phyloP scores from a whole-genome alignment of 2,113 vertebrate species.

The Saccopteryx bilineata region DNA sequence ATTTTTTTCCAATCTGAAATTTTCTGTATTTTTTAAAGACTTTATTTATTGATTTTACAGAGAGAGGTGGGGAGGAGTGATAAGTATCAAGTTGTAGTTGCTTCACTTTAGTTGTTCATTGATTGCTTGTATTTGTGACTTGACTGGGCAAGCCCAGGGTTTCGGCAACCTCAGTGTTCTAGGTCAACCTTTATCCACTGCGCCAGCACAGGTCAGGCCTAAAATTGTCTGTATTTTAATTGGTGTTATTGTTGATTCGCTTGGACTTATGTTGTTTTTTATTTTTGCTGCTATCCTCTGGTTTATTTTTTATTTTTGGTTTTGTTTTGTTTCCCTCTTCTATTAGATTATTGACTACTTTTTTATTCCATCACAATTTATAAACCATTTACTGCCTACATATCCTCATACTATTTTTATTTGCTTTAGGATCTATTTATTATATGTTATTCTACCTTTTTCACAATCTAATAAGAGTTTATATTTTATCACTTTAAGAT shows the following conservation, averaged over 20 bases:
- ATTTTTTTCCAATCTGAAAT: not conserved
- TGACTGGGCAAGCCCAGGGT: too few species aligned
- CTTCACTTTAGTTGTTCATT: too few species aligned
- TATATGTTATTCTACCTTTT: not conserved
- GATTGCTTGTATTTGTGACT: too few species aligned
- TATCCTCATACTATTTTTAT: not conserved
- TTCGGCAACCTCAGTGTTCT: too few species aligned
- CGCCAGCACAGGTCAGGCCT: too few species aligned
- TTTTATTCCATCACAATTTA: too few species aligned
- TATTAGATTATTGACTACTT: not conserved
- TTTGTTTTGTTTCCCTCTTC: not conserved
- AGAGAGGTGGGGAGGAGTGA: too few species aligned
- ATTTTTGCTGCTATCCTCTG: not conserved
- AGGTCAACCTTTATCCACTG: too few species aligned
- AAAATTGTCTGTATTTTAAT: not conserved
- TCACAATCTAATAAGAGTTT: not conserved
- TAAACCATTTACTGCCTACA: not conserved
- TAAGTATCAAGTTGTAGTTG: too few species aligned
- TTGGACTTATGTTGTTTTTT: not conserved
- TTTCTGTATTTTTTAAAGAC: too few species aligned
- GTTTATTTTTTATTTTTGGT: not conserved
- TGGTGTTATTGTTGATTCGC: not conserved
- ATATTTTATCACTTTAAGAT: not conserved
- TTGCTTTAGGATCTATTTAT: not conserved
- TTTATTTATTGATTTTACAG: too few species aligned